Conservation (phyloP, 1,140 invertebrate species). For the Hyposmocoma kahamanoa region DNA sequence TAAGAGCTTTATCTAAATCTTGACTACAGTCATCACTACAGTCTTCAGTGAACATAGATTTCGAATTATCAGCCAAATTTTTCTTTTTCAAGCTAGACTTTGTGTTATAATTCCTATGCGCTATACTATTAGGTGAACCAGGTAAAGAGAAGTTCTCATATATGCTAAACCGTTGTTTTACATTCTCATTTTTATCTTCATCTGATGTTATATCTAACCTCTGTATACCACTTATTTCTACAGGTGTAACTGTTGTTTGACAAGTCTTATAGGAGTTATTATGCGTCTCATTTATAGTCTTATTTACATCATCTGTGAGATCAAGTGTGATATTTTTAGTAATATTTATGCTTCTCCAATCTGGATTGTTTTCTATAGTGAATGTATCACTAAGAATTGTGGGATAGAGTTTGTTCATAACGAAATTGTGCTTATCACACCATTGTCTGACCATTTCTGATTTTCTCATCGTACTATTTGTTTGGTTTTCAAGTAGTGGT, state of each 20-base stretch:
- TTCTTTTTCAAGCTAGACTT: constrained; percentile 48
- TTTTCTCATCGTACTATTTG: constrained; percentile 33
- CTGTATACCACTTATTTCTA: constrained; percentile 55
- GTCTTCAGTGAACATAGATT: constrained; percentile 30
- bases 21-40: too few species aligned
- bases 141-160: constrained; percentile 61
- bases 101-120: constrained; percentile 56
- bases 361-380: constrained; percentile 40
- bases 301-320: constrained; percentile 21
- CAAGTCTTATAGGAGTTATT: constrained; percentile 46
- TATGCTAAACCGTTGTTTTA: constrained; percentile 36
- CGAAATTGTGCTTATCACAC: constrained; percentile 54
- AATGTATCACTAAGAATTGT: constrained; percentile 52
- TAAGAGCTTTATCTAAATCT: constrained; percentile 45
- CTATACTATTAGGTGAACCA: constrained; percentile 50
- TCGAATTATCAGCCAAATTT: constrained; percentile 21
- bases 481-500: constrained; percentile 27
- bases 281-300: constrained; percentile 22
- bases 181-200: constrained; percentile 14
- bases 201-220: constrained; percentile 45
- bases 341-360: constrained; percentile 23
- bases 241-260: constrained; percentile 30
- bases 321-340: constrained; percentile 27
- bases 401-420: constrained; percentile 61
- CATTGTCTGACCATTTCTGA: constrained; percentile 61